These are phyloP conservation scores for Synergus laeviventris DNA, from an alignment of 2,888 invertebrate species.

Conservation along the genomic window DNA sequence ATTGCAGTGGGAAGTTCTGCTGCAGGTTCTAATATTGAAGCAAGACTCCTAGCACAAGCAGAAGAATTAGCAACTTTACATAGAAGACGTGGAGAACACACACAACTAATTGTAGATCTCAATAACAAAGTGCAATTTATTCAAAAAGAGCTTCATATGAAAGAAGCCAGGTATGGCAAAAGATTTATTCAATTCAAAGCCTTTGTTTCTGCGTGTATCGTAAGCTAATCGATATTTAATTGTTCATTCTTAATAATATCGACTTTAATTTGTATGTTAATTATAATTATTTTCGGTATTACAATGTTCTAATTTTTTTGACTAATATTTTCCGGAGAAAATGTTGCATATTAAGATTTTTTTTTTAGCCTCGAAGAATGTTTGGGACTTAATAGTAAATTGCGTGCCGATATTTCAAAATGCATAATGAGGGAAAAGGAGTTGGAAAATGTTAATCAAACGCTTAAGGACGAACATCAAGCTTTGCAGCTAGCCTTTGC, in stretches of 20 bases:
- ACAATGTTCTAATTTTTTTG: background rate
- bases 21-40: conserved; percentile 85
- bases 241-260: conserved; percentile 53
- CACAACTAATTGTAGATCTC: conserved; percentile 94
- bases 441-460: conserved; percentile 89
- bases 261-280: background rate
- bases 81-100: conserved; percentile 92
- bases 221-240: conserved; percentile 26
- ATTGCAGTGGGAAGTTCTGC: conserved; percentile 75
- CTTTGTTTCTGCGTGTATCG: background rate
- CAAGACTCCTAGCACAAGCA: conserved; percentile 90
- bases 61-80: conserved; percentile 95
- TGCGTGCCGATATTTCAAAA: conserved; percentile 86
- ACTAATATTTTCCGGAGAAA: background rate
- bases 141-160: conserved; percentile 85
- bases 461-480: conserved; percentile 95
- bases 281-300: background rate
- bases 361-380: conserved; percentile 83
- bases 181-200: conserved; percentile 6
- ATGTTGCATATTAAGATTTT: background rate
- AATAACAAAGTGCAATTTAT: conserved; percentile 91
- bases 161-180: conserved; percentile 82
- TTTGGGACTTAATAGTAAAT: conserved; percentile 81
- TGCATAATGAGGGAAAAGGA: conserved; percentile 85
- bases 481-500: conserved; percentile 94